A percentile compares a stretch with the other conserved stretches of the same genome.
Evolutionary conservation across 2,113 vertebrate species (phyloP).

Genomic region (Triplophysa siluroides): DNA sequence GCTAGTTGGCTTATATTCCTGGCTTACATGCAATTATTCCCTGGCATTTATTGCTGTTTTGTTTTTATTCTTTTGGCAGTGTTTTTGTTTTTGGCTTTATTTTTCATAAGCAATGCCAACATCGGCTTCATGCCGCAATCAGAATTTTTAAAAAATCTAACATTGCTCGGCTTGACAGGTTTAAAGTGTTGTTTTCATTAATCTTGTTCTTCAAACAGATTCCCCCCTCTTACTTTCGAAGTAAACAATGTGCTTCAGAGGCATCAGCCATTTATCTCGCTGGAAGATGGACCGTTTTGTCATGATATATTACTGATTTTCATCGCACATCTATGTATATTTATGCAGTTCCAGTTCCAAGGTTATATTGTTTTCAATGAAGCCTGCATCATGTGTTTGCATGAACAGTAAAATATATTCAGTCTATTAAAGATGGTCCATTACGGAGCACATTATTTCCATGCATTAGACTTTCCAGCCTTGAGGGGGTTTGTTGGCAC

Average conservation of each 20-base stretch:
- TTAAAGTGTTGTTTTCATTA: background rate
- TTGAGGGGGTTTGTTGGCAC: slow-evolving; percentile 38
- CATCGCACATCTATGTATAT: background rate
- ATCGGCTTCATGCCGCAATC: background rate
- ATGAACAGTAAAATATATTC: slow-evolving; percentile 22
- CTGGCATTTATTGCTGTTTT: background rate
- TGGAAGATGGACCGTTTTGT: too few relatives aligned
- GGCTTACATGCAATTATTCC: background rate
- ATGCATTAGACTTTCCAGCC: slow-evolving; percentile 44
- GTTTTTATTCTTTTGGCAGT: too few relatives aligned
- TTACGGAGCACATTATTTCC: slow-evolving; percentile 43
- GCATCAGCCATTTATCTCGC: too few relatives aligned
- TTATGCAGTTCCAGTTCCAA: background rate
- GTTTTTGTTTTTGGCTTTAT: background rate
- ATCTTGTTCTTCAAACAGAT: background rate
- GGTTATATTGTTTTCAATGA: background rate
- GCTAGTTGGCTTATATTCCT: background rate
- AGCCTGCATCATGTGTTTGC: slow-evolving; percentile 5
- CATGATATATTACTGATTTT: background rate
- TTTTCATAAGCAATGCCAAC: background rate
- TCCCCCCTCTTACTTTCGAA: too few relatives aligned
- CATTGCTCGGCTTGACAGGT: background rate
- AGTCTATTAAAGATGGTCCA: slow-evolving; percentile 34
- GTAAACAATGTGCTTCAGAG: too few relatives aligned
- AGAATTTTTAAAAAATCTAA: background rate